Evolutionary conservation across 2,113 vertebrate genomes (phyloP), one percentile per base, ranked within the genome.

Genomic region (Paradisaea rubra): DNA sequence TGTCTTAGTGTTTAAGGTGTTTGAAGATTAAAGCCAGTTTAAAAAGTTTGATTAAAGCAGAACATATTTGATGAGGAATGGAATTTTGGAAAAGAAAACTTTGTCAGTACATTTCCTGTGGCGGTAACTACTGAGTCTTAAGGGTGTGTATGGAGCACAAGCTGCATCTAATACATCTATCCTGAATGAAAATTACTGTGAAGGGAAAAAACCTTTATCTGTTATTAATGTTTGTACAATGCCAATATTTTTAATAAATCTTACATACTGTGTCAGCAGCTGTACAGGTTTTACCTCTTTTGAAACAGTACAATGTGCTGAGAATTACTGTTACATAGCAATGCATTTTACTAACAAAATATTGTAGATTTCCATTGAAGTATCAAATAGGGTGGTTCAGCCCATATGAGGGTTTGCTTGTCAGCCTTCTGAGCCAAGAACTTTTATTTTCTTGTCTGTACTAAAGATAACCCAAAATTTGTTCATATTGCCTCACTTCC

Each of bases 171-270:
- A n/a, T 78, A 65, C 17, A 7, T 63, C 45, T 63, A 2, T 47
- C 69, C 1, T 1, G 73, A 88, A 45, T 47, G 12, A 61, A 88
- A 85, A 53, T 61, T 33, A 25, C 30, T 50, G 14, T 7, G 11
- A 10, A 1, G 3, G 15, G 2, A 2, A 11, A 6, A 15, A 35
- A 4, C 0, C 2, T 54, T 53, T 35, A 78, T 45, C 13, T 52
- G 5, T 64, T 86, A 27, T 0, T 45, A 42, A 28, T 71, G 61
- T 74, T 69, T 85, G 20, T 57, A 45, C 17, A 70, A 6, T 64
- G 28, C 13, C 4, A 37, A 0, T 25, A 17, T 7, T 68, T 61
- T 76, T 63, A 63, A 54, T 44, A 42, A 71, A 53, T 61, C 4
- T 25, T 73, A 41, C 1, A 10, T 18, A 13, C 11, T 64, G 2